Evolutionary conservation across 2,113 vertebrate genomes (phyloP).

Genomic region (Sprattus sprattus): DNA sequence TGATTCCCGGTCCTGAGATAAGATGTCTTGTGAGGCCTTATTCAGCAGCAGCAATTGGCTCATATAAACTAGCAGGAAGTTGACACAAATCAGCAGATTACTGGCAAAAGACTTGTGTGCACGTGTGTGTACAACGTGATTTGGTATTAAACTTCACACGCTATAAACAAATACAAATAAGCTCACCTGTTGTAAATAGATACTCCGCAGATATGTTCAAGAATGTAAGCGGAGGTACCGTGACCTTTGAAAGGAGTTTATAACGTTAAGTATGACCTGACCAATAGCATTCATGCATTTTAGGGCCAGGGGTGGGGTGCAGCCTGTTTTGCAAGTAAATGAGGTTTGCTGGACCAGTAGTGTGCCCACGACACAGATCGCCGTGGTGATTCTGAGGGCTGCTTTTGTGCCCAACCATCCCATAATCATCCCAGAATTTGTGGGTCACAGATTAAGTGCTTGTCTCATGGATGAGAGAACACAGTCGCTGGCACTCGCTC

Average conservation of each 20-base stretch:
- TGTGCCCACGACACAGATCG: background rate
- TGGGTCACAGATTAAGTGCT: slow-evolving; percentile 69
- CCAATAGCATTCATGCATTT: background rate
- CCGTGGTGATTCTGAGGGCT: slow-evolving; percentile 12
- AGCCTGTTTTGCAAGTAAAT: background rate
- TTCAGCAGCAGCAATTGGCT: background rate
- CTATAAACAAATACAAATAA: background rate
- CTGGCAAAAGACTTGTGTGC: background rate
- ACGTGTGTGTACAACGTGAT: background rate
- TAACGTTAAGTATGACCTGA: background rate
- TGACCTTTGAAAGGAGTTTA: background rate
- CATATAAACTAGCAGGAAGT: background rate
- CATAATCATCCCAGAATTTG: slow-evolving; percentile 59
- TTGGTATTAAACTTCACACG: background rate
- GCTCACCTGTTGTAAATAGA: background rate
- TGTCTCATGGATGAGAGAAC: slow-evolving; percentile 67
- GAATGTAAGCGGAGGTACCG: background rate
- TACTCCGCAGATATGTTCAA: background rate
- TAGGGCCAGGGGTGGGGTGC: background rate
- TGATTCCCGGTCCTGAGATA: background rate
- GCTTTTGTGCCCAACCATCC: slow-evolving; percentile 40
- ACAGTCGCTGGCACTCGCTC: slow-evolving; percentile 55
- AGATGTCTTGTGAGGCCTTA: background rate
- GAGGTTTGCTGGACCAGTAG: background rate
- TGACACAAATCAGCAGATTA: background rate